Evolutionary conservation across 2,888 invertebrate species (phyloP).

Genomic region (Lordiphosa fenestrarum): DNA sequence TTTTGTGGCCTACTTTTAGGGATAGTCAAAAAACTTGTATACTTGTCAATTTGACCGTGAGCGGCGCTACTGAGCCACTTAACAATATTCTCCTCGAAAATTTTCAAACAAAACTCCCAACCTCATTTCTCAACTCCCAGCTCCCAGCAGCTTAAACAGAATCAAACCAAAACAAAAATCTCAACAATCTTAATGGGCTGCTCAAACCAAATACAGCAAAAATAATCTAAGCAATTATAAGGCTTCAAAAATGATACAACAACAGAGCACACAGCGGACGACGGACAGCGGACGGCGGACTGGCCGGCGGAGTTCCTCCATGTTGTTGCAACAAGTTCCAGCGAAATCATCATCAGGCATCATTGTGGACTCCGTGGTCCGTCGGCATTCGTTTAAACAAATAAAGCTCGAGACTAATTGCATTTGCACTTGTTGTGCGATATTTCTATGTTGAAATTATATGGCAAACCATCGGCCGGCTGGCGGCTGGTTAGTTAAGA

Average conservation of each 20-base stretch:
- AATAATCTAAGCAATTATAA: constrained; percentile 63
- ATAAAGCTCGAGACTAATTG: constrained; percentile 70
- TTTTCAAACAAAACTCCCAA: too few species aligned
- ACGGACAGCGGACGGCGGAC: background rate
- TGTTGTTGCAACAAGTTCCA: constrained; percentile 33
- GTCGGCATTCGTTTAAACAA: constrained; percentile 70
- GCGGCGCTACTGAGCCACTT: too few species aligned
- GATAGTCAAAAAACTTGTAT: too few species aligned
- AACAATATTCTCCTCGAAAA: too few species aligned
- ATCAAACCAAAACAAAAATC: constrained; percentile 30
- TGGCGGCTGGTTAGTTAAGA: constrained; percentile 4
- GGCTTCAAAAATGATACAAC: constrained; percentile 54
- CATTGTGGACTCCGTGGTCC: constrained; percentile 13
- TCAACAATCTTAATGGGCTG: constrained; percentile 65
- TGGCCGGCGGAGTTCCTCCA: constrained; percentile 2
- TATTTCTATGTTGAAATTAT: constrained; percentile 68
- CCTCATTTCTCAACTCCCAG: too few species aligned
- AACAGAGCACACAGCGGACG: constrained; percentile 31
- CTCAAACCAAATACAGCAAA: constrained; percentile 61
- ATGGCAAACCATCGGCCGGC: constrained; percentile 36
- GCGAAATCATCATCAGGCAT: constrained; percentile 11
- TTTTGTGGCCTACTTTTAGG: too few species aligned
- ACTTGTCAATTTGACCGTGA: too few species aligned
- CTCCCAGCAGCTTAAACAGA: background rate
- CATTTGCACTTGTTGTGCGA: constrained; percentile 73